Conservation (phyloP, 2,888 invertebrate genomes). For the Mellilla xanthometata region DNA sequence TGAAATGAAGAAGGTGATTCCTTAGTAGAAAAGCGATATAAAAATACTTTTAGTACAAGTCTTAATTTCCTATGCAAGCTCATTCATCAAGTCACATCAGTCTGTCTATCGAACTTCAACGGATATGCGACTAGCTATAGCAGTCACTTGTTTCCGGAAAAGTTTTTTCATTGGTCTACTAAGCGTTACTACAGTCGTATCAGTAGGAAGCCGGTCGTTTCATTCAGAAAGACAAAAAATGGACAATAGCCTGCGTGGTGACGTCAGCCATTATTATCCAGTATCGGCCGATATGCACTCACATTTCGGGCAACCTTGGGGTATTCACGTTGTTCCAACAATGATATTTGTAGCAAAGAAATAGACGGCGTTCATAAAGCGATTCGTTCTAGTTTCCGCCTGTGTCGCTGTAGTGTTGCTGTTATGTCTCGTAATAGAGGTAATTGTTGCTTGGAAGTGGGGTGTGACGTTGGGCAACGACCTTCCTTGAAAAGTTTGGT, state of each 20-base stretch:
- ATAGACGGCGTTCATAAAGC: conserved; percentile 12
- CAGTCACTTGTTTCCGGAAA: neutral
- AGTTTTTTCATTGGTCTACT: conserved; percentile 2
- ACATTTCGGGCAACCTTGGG: conserved; percentile 69
- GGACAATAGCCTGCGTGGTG: conserved; percentile 17
- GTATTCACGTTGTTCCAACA: conserved; percentile 52
- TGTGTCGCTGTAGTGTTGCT: neutral
- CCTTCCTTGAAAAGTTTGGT: neutral
- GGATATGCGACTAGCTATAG: conserved; percentile 3
- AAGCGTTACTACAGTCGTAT: conserved; percentile 13
- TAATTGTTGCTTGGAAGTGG: neutral
- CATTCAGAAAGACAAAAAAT: conserved; percentile 30
- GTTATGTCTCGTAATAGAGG: conserved; percentile 25
- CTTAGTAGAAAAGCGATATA: neutral
- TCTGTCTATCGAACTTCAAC: conserved; percentile 1
- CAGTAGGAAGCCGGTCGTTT: conserved; percentile 25
- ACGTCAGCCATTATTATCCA: conserved; percentile 29
- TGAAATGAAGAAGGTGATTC: too few relatives aligned
- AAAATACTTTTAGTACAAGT: neutral
- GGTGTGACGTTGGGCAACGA: conserved; percentile 3
- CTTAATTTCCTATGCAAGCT: neutral
- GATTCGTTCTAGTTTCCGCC: conserved; percentile 16
- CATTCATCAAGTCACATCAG: neutral
- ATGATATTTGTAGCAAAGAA: conserved; percentile 17
- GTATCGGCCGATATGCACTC: conserved; percentile 19